These are phyloP conservation scores for Limnodromus scolopaceus DNA, from an alignment of 2,797 vertebrate species.

Conservation along the genomic window DNA sequence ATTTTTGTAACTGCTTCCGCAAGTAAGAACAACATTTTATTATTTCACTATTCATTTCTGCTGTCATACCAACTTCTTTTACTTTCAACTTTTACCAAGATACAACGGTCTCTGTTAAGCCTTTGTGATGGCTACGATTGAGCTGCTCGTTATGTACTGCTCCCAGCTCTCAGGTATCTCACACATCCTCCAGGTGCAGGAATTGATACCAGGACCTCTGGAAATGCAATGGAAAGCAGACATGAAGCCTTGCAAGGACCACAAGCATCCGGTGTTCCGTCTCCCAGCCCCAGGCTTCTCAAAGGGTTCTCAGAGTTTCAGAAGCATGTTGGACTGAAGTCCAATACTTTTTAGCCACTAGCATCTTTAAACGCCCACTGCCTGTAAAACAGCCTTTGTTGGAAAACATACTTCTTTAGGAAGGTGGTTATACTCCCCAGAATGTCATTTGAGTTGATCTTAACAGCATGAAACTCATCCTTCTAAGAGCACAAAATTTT, in stretches of 20 bases:
- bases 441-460: neutral
- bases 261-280: rapidly evolving
- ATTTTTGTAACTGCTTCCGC: conserved; percentile 7
- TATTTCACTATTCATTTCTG: conserved; percentile 14
- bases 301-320: neutral
- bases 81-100: neutral
- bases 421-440: neutral
- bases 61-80: neutral
- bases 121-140: neutral
- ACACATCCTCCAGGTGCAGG: neutral
- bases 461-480: neutral
- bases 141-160: neutral
- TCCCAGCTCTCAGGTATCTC: neutral
- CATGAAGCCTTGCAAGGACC: neutral
- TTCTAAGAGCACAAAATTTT: neutral
- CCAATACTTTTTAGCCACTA: neutral
- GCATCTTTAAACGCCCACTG: neutral
- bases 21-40: neutral
- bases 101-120: neutral
- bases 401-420: neutral
- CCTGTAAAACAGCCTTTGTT: neutral
- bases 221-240: neutral
- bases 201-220: neutral
- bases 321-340: neutral
- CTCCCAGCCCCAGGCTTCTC: neutral